These are phyloP conservation scores for Stenodema calcarata DNA, from an alignment of 2,888 invertebrate genomes.

Conservation along the genomic window DNA sequence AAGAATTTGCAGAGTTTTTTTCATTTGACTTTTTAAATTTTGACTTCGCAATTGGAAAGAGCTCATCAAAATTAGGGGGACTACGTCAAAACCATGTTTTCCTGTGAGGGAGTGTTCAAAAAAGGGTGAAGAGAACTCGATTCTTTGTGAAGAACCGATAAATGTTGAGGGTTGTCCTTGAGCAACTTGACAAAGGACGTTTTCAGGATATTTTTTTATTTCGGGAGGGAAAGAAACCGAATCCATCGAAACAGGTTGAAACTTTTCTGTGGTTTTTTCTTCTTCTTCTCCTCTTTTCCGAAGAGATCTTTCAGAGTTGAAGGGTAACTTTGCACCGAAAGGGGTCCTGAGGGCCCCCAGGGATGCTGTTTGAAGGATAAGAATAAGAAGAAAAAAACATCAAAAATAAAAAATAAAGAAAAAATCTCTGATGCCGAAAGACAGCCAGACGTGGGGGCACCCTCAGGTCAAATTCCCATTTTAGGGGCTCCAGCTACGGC, in stretches of 20 bases:
- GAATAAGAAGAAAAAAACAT: neutral
- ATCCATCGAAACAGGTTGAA: neutral
- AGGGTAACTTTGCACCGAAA: constrained; percentile 31
- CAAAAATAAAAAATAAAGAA: no score
- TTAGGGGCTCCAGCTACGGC: neutral
- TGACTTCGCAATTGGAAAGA: no score
- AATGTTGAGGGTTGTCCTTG: neutral
- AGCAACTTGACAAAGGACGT: neutral
- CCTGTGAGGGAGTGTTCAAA: no score
- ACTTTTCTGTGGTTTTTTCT: neutral
- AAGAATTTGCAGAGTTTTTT: no score
- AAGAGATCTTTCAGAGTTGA: neutral
- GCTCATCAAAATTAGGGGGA: no score
- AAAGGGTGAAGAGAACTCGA: neutral
- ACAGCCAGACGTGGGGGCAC: constrained; percentile 37
- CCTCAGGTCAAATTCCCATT: constrained; percentile 39
- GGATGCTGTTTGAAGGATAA: neutral
- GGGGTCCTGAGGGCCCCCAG: neutral
- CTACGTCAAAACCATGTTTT: no score
- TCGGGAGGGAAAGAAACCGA: neutral
- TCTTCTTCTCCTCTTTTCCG: neutral
- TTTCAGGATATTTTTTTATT: neutral
- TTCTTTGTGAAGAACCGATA: neutral
- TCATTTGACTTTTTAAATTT: no score
- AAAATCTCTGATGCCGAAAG: neutral